A percentile compares a stretch with the other conserved stretches of the same genome.
phyloP scores from a whole-genome alignment of 30 jellyfish, hydroid and myxozoan genomes.

The Hydra vulgaris region DNA sequence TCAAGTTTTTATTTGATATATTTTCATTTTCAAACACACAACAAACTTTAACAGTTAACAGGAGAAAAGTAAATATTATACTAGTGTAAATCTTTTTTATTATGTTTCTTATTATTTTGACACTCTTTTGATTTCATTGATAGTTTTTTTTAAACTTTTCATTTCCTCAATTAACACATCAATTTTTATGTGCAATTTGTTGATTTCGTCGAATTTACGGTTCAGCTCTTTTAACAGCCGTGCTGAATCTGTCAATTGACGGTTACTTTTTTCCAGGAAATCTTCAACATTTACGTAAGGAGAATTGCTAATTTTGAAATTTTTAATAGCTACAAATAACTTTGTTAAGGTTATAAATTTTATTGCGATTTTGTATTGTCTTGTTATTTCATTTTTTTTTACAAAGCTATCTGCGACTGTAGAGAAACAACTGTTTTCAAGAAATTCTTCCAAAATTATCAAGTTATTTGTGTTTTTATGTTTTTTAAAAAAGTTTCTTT shows the following conservation, averaged over 20 bases:
- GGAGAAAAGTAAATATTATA: no score
- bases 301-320: conserved; percentile 12
- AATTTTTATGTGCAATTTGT: neutral
- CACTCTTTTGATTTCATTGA: neutral
- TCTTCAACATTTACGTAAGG: conserved; percentile 31
- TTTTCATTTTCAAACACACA: no score
- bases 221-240: neutral
- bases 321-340: neutral
- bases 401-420: neutral
- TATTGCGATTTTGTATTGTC: conserved; percentile 1
- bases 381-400: neutral
- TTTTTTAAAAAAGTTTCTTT: neutral
- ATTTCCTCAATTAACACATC: neutral
- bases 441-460: neutral
- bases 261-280: conserved; percentile 8
- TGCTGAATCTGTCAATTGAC: neutral
- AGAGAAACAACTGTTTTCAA: neutral
- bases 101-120: no score
- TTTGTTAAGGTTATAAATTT: neutral
- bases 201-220: neutral
- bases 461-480: neutral
- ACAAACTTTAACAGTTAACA: no score
- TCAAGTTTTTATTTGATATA: no score
- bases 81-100: no score
- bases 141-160: neutral